A percentile compares a stretch with the other conserved stretches of the same genome.
These are phyloP conservation scores for Pleuronectes platessa DNA, from an alignment of 2,113 vertebrate genomes.

Conservation along the genomic window DNA sequence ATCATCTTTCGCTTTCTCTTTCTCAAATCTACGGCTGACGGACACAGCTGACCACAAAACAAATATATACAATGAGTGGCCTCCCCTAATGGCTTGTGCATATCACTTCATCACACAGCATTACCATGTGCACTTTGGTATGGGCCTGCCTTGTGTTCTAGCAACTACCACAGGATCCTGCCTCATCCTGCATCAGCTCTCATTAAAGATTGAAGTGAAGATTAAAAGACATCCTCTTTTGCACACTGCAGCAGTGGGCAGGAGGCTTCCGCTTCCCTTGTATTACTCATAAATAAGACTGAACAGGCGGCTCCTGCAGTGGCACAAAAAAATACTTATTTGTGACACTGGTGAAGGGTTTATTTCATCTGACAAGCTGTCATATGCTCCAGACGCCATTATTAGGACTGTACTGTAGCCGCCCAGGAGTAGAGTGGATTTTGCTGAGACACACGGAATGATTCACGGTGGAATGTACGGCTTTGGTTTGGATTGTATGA, in stretches of 20 bases:
- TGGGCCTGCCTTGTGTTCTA: slow-evolving; percentile 49
- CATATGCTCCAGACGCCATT: slow-evolving; percentile 45
- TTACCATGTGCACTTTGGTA: slow-evolving; percentile 39
- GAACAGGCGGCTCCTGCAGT: slow-evolving; percentile 58
- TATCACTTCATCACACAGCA: slow-evolving; percentile 57
- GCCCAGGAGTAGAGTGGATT: neutral
- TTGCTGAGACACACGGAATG: slow-evolving; percentile 2
- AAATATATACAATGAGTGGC: slow-evolving; percentile 27
- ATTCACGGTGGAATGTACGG: neutral
- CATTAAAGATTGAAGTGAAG: slow-evolving; percentile 79
- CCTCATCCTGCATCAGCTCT: slow-evolving; percentile 71
- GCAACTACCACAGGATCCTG: slow-evolving; percentile 57
- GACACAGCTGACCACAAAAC: slow-evolving; percentile 47
- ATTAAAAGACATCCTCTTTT: slow-evolving; percentile 71
- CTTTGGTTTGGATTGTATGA: slow-evolving; percentile 25
- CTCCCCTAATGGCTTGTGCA: slow-evolving; percentile 53
- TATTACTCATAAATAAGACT: slow-evolving; percentile 70
- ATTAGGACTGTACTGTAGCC: slow-evolving; percentile 19
- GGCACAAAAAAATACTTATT: slow-evolving; percentile 56
- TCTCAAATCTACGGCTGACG: slow-evolving; percentile 18
- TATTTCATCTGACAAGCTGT: slow-evolving; percentile 49
- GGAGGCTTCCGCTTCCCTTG: slow-evolving; percentile 59
- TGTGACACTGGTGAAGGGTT: slow-evolving; percentile 36
- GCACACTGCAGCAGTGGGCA: slow-evolving; percentile 52
- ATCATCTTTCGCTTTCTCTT: slow-evolving; percentile 35